Evolutionary conservation across 2,888 invertebrate genomes (phyloP).

Genomic region (Sphaerolaimus hirsutus): DNA sequence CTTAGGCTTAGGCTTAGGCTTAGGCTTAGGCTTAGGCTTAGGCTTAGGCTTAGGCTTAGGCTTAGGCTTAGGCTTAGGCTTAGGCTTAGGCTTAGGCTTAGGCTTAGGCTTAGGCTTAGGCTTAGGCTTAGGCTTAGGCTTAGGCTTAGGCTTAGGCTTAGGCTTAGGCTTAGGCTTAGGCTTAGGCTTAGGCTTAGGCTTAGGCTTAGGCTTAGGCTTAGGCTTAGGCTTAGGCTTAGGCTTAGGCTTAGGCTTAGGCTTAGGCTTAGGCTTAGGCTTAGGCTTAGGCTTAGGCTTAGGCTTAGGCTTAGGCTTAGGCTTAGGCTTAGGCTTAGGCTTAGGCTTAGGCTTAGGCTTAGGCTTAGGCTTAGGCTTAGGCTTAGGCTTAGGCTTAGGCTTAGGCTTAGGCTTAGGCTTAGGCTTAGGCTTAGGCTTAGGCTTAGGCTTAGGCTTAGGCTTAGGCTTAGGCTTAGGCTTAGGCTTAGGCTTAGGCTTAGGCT

Average conservation of each 20-base stretch:
- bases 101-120: constrained; percentile 3
- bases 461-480: constrained; percentile 10
- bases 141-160: constrained; percentile 3
- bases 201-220: constrained; percentile 2
- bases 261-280: background rate
- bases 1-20: too few relatives aligned
- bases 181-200: constrained; percentile 4
- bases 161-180: constrained; percentile 1
- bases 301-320: constrained; percentile 1
- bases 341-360: constrained; percentile 7
- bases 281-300: background rate
- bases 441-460: constrained; percentile 9
- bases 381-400: constrained; percentile 6
- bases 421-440: constrained; percentile 8
- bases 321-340: constrained; percentile 1
- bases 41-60: too few relatives aligned
- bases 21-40: too few relatives aligned
- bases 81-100: constrained; percentile 4
- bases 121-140: constrained; percentile 2
- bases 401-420: constrained; percentile 7
- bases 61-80: too few relatives aligned
- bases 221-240: constrained; percentile 4
- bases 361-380: constrained; percentile 5
- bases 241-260: background rate
- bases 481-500: constrained; percentile 9